Evolutionary conservation across 2,888 invertebrate species (phyloP), one percentile per base, ranked within the genome.

Genomic region (Malachius bipustulatus): DNA sequence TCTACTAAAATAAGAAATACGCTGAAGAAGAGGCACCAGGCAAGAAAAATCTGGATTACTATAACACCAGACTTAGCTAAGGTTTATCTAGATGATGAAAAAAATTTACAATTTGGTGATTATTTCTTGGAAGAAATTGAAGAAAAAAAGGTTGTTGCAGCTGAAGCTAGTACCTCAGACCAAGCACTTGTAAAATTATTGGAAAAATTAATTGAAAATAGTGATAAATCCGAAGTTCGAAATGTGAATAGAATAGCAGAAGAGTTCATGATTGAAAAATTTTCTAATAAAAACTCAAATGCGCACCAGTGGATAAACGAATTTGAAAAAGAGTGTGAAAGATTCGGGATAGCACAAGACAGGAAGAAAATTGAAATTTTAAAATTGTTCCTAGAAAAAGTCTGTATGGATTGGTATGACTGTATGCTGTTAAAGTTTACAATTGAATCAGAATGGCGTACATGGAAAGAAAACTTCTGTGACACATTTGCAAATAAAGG

Each of bases 401-500:
- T 29, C 8, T 41, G 41, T 28, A 24, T 31, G 16, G 36, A 41
- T 27, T 39, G 41, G 39, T 41, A 39, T 32, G 27, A 29, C 16
- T 30, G 32, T 32, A 39, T 40, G 37, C 32, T 40, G n/a, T 38
- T 38, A 9, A 39, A 39, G 14, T 30, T 40, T 14, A 40, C 35
- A 31, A 26, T 30, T 8, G 16, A 37, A 15, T 39, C 37, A 15
- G 30, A 30, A 15, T 42, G 42, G 42, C 27, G 14, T 26, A 32
- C 11, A 16, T 40, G 39, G 35, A 42, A 42, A 30, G 33, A 37
- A 29, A 37, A 40, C 30, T 42, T 39, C 32, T 30, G 26, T 14
- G 39, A 37, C 14, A 40, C 37, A 2, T 42, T 35, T 16, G 42
- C 27, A 16, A 40, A 37, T 11, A 40, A 37, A 40, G 42, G 42